phyloP scores from a whole-genome alignment of 1,140 invertebrate genomes.

The Eumeta japonica region DNA sequence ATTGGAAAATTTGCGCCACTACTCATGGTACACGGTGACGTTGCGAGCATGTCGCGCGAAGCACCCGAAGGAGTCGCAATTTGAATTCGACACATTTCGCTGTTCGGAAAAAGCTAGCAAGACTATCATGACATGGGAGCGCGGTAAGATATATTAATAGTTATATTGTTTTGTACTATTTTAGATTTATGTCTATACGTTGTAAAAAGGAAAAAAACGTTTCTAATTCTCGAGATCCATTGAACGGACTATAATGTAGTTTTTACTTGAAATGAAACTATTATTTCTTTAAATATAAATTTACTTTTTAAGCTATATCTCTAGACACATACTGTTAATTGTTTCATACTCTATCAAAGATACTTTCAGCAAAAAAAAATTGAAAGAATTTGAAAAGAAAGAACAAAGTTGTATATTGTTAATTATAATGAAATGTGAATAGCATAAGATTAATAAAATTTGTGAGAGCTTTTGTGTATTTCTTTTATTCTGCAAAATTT shows the following conservation, averaged over 20 bases:
- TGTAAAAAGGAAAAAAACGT: background rate
- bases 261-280: too few relatives aligned
- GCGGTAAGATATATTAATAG: constrained; percentile 26
- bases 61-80: constrained; percentile 23
- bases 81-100: constrained; percentile 34
- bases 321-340: too few relatives aligned
- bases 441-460: too few relatives aligned
- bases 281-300: too few relatives aligned
- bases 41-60: constrained; percentile 70
- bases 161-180: background rate
- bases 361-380: too few relatives aligned
- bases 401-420: too few relatives aligned
- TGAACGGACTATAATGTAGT: background rate
- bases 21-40: constrained; percentile 68
- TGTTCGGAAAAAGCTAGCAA: constrained; percentile 35
- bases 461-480: too few relatives aligned
- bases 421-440: too few relatives aligned
- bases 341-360: too few relatives aligned
- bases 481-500: too few relatives aligned
- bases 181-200: background rate
- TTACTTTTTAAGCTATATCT: too few relatives aligned
- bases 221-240: background rate
- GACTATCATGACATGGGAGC: constrained; percentile 35
- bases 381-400: too few relatives aligned
- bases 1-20: constrained; percentile 69